Base-by-base conservation (phyloP, 2,797 vertebrate genomes). In the Diglossa cyanea region DNA sequence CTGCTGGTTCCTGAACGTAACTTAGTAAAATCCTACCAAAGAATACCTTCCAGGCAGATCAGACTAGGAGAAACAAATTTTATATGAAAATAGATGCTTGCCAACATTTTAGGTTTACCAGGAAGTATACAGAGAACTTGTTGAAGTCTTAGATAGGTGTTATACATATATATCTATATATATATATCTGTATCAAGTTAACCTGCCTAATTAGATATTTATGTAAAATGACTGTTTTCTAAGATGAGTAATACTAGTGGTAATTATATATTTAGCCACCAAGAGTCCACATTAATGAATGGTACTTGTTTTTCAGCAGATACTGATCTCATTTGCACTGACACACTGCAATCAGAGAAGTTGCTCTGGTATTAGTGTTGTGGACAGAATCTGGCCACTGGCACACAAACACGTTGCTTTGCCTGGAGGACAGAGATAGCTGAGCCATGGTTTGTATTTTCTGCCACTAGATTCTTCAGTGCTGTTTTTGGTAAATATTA, bases 201-300 rank as follows among this genome's bases (percentile, higher is more conserved):
- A 94, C 47, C 82, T 96, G 95, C 91, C 97, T 95, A 93, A 97
- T 97, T 97, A 97, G 96, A 82, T 97, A 97, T 94, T 98, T 97
- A 97, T 92, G 96, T 94, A 97, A 96, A 96, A 97, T 94, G 92
- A 97, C 95, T 95, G 91, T 95, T 97, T 96, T 97, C 96, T 97
- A 96, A 93, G 88, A 96, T 96, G 93, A 97, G 95, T 95, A 97
- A 97, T 94, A 73, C 97, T 96, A 94, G 96, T 90, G 88, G 93
- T 95, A 96, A 89, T 97, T 95, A 91, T 86, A 88, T 93, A 96
- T 91, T 97, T 97, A 95, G 95, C 95, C 94, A 96, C 95, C 93
- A 96, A 97, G 73, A 94, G 70, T 94, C 89, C 87, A 96, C 87
- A 86, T 80, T 84, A 89, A 91, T 28, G 70, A 92, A 93, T 66